Evolutionary conservation across 2,888 invertebrate species (phyloP).

Genomic region (Barypeithes pellucidus): DNA sequence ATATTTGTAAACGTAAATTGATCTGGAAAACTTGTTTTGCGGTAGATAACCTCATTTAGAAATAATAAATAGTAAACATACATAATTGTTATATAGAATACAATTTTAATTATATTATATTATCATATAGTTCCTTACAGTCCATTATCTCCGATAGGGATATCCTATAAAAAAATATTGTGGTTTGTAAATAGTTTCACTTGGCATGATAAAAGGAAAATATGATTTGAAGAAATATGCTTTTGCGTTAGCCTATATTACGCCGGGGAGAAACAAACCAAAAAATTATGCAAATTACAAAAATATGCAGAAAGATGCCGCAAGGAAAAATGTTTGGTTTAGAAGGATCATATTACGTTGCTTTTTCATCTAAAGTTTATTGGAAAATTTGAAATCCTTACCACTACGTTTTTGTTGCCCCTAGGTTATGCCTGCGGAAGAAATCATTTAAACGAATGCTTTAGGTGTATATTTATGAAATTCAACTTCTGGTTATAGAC

Average conservation of each 20-base stretch:
- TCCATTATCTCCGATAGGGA: not conserved
- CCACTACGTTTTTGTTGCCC: conserved; percentile 13
- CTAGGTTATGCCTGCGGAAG: not conserved
- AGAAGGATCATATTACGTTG: conserved; percentile 39
- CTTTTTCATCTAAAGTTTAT: conserved; percentile 28
- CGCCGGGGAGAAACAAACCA: conserved; percentile 37
- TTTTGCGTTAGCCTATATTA: conserved; percentile 32
- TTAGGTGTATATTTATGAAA: too few relatives aligned
- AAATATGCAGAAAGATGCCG: conserved; percentile 43
- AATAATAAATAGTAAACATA: too few relatives aligned
- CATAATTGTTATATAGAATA: too few relatives aligned
- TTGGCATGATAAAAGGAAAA: conserved; percentile 18
- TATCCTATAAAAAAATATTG: not conserved
- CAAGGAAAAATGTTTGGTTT: conserved; percentile 36
- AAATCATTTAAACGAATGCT: not conserved
- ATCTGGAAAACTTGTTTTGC: too few relatives aligned
- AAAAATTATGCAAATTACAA: conserved; percentile 45
- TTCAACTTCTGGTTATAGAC: too few relatives aligned
- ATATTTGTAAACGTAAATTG: too few relatives aligned
- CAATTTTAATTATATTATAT: too few relatives aligned
- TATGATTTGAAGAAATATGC: conserved; percentile 38
- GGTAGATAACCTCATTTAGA: too few relatives aligned
- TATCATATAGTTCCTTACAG: not conserved
- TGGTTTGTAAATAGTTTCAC: conserved; percentile 20
- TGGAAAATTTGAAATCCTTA: conserved; percentile 15